A percentile compares a stretch with the other conserved stretches of the same genome.
Evolutionary conservation across 2,113 vertebrate genomes (phyloP).

Genomic region (Indri indri): DNA sequence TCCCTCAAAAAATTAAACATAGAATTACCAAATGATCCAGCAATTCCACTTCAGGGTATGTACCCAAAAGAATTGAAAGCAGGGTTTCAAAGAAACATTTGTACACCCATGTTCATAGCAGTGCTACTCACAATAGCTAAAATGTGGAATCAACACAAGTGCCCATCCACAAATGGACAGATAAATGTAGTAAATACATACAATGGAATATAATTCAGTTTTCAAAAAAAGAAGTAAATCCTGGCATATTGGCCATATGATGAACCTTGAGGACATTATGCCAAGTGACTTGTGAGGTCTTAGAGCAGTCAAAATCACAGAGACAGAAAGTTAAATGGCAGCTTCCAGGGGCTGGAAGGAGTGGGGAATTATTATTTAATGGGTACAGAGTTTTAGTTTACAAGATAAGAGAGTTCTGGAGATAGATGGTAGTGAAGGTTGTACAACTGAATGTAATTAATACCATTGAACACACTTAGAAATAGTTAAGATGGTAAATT

Average conservation of each 20-base stretch:
- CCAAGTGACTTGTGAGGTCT: background rate
- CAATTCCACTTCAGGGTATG: background rate
- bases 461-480: background rate
- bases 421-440: background rate
- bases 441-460: background rate
- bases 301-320: background rate
- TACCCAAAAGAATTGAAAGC: background rate
- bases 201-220: background rate
- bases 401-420: background rate
- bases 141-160: background rate
- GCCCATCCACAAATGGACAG: background rate
- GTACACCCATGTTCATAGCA: background rate
- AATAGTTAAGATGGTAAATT: background rate
- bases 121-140: background rate
- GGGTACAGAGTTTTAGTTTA: background rate
- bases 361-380: background rate
- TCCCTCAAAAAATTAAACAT: background rate
- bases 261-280: background rate
- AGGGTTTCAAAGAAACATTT: background rate
- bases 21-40: background rate
- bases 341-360: background rate
- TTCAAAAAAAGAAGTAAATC: background rate
- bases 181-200: background rate
- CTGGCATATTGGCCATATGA: background rate
- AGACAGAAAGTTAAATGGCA: background rate